Evolutionary conservation across 2,797 vertebrate species (phyloP), one percentile per base, ranked within the genome.

Genomic region (Lithobates sylvaticus): DNA sequence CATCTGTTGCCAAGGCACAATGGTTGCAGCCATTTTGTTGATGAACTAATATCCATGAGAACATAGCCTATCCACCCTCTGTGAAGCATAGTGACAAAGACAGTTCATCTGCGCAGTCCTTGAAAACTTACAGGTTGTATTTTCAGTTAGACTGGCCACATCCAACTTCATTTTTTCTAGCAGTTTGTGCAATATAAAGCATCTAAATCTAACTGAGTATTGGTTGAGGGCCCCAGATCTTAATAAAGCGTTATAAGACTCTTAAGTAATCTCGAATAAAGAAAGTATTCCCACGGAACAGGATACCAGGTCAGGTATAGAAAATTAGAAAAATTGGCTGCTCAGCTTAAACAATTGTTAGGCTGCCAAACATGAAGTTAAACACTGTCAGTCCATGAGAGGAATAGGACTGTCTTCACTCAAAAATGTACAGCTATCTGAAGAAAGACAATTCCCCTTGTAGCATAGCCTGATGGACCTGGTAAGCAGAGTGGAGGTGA

Each of bases 1-100:
- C 67, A 73, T 82, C 80, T 44, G 34, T 73, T 82, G 34, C 80
- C 69, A 61, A 61, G 36, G 36, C 70, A 82, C 69, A 82, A 10
- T 74, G 70, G 36, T 36, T 10, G 79, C 50, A 39, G 69, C 34
- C 27, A 79, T 69, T 79, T 69, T 79, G 78, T 70, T 23, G 47
- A 47, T 73, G 54, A 64, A 29, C 54, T 64, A 39, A 71, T 58
- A 50, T 71, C 32, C 78, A 47, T 50, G 47, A 58, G 44, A 81
- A 27, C 64, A 50, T 32, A 71, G 18, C 44, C 23, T 58, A 54
- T 71, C 29, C n/a, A 82, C 18, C 34, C 16, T 58, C 29, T 58
- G 18, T 21, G 12, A 81, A 18, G 50, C 54, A 64, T 36, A 74
- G n/a, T 27, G 36, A 65, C 54, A 61, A 7, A 26, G 23, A 1